These are phyloP conservation scores for Hippasteria phrygiana DNA, from an alignment of 53 echinoderm and acorn worm genomes.

Conservation along the genomic window DNA sequence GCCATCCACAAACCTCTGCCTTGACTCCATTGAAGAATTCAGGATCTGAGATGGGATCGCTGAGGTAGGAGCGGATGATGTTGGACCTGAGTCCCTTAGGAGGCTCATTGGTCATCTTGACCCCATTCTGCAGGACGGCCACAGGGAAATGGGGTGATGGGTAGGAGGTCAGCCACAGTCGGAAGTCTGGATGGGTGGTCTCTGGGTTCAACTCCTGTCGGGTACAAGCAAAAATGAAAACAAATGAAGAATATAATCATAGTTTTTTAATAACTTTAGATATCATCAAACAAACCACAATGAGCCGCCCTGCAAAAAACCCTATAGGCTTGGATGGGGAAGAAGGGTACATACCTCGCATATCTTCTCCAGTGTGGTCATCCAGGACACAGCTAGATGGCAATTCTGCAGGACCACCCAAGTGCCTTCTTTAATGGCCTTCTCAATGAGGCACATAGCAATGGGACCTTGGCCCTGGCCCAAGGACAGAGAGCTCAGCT, in stretches of 20 bases:
- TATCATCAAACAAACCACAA: too few species aligned
- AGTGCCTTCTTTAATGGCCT: conserved; percentile 95
- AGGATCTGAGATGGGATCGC: conserved; percentile 98
- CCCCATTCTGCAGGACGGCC: conserved; percentile 93
- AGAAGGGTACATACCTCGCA: conserved; percentile 99
- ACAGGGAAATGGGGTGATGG: conserved; percentile 97
- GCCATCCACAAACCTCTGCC: conserved; percentile 70
- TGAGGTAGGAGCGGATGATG: conserved; percentile 94
- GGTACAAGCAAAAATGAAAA: not conserved
- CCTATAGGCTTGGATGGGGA: too few species aligned
- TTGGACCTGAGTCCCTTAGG: conserved; percentile 96
- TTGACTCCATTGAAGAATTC: conserved; percentile 95
- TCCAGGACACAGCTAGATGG: conserved; percentile 98
- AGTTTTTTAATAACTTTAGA: too few species aligned
- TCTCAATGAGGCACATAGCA: conserved; percentile 97
- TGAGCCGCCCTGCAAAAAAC: too few species aligned
- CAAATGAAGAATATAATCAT: not conserved
- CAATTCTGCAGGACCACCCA: conserved; percentile 99
- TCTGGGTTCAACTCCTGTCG: conserved; percentile 95
- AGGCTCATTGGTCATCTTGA: conserved; percentile 99
- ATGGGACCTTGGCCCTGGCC: conserved; percentile 99
- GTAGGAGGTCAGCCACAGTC: conserved; percentile 98
- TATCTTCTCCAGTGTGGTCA: conserved; percentile 95
- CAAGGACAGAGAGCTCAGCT: conserved; percentile 93
- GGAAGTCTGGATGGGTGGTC: conserved; percentile 97